These are phyloP conservation scores for Leptinotarsa rubiginosa DNA, from an alignment of 2,888 invertebrate genomes.

Conservation along the genomic window DNA sequence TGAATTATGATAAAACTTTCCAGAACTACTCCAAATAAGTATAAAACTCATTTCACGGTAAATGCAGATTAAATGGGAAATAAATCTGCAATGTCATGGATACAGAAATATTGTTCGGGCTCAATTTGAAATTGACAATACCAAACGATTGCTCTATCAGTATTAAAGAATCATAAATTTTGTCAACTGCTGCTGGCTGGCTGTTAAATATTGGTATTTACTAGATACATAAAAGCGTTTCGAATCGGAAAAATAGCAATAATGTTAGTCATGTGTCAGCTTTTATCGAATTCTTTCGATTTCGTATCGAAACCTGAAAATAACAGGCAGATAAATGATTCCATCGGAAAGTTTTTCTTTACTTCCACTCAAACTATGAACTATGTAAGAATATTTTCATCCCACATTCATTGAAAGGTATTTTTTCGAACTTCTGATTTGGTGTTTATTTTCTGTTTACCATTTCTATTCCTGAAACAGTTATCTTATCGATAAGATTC, in stretches of 20 bases:
- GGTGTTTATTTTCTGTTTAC: too few species aligned
- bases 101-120: slow-evolving; percentile 4
- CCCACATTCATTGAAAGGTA: too few species aligned
- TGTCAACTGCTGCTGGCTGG: slow-evolving; percentile 7
- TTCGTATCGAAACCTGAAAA: slow-evolving; percentile 39
- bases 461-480: too few species aligned
- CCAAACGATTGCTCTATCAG: slow-evolving; percentile 12
- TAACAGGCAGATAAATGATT: slow-evolving; percentile 43
- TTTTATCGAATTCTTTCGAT: slow-evolving; percentile 40
- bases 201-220: slow-evolving; percentile 28
- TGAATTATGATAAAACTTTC: slow-evolving; percentile 32
- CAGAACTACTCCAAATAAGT: slow-evolving; percentile 26
- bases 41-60: slow-evolving; percentile 14
- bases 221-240: slow-evolving; percentile 21
- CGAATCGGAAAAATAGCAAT: slow-evolving; percentile 34
- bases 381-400: too few species aligned
- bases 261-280: slow-evolving; percentile 39
- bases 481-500: too few species aligned
- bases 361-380: background rate
- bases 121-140: slow-evolving; percentile 14
- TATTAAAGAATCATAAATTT: slow-evolving; percentile 12
- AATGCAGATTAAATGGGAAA: slow-evolving; percentile 18
- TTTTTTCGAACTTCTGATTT: too few species aligned
- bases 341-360: slow-evolving; percentile 33
- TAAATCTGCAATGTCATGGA: slow-evolving; percentile 16